Evolutionary conservation across 2,113 vertebrate genomes (phyloP).

Genomic region (Crotalus tigris): DNA sequence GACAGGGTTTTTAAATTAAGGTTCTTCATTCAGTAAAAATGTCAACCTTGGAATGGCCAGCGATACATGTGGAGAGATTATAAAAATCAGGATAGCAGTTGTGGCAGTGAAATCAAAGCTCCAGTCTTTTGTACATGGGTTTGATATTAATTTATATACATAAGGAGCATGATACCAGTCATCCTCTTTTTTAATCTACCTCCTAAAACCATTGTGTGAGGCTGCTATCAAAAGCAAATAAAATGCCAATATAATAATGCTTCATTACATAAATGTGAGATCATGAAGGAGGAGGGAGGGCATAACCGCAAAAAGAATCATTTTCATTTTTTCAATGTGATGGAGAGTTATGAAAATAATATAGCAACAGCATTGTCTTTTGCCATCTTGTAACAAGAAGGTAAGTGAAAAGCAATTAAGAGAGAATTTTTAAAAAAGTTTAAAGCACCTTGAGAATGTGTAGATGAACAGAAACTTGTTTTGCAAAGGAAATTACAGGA

Average conservation of each 20-base stretch:
- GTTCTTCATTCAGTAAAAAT: neutral
- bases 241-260: neutral
- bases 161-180: neutral
- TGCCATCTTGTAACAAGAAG: neutral
- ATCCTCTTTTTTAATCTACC: neutral
- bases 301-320: neutral
- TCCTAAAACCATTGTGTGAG: neutral
- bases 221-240: neutral
- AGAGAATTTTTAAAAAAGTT: neutral
- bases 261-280: neutral
- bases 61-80: neutral
- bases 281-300: too few relatives aligned
- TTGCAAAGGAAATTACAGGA: neutral
- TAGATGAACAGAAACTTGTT: neutral
- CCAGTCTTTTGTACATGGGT: neutral
- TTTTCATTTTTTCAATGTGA: neutral
- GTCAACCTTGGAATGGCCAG: neutral
- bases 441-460: neutral
- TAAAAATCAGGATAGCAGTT: neutral
- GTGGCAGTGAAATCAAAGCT: neutral
- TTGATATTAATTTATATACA: neutral
- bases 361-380: neutral
- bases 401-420: neutral
- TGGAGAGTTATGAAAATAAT: neutral
- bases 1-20: neutral